Evolutionary conservation across 2,888 invertebrate genomes (phyloP), one percentile per base, ranked within the genome.

Genomic region (Stomorhina lunata): DNA sequence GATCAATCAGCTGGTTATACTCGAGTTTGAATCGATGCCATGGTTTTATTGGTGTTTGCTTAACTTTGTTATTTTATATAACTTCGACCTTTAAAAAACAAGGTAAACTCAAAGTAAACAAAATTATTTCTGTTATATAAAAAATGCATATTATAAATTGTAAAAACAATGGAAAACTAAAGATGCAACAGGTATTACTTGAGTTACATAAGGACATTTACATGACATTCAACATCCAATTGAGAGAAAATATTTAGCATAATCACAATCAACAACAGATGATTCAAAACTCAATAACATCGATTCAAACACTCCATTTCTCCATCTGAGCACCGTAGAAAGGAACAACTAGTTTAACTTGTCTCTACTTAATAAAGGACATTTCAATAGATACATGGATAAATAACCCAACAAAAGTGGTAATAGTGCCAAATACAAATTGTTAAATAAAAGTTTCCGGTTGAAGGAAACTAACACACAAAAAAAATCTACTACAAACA

Each of bases 381-480:
- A 15, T 34, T 73, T 29, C 7, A 32, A 15, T 17, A 15, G 7
- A 32, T 9, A 4, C 27, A 27, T 25, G 25, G n/a, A 20, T n/a
- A n/a, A n/a, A n/a, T n/a, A n/a, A n/a, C n/a, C n/a, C 15, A 29
- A 75, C 25, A 40, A 22, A 45, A 75, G 55, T 55, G 59, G 22
- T 87, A 84, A 55, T 63, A 75, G 87, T 88, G 86, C 85, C 88
- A 88, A 88, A 88, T 87, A 86, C 87, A 88, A 88, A 87, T 88
- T 89, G 89, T 88, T 87, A 88, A 87, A 88, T 88, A 88, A 88
- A 87, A 63, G 68, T 20, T 45, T 37, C 66, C 50, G 53, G 32
- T 22, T 40, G 25, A 53, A 20, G 63, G 20, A 20, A 40, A 37
- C 3, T 10, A 37, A 57, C 5, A 27, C 2, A 37, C 25, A 27